Conservation (phyloP, 2,888 invertebrate species). For the Pristionchus fissidentatus region DNA sequence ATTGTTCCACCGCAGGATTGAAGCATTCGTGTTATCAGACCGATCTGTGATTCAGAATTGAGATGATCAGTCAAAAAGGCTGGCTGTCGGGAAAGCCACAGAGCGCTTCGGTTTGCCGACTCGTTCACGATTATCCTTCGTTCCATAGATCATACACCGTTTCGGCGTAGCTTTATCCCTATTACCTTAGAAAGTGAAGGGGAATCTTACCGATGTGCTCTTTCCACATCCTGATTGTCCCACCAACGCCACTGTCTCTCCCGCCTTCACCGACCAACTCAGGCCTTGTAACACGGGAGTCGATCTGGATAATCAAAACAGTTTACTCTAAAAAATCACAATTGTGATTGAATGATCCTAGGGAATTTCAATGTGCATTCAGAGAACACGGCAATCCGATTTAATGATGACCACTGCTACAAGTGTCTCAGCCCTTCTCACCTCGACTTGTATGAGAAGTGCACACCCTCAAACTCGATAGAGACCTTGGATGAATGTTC, state of each 20-base stretch:
- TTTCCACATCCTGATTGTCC: constrained; percentile 68
- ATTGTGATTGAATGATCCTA: neutral
- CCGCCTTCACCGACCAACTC: constrained; percentile 55
- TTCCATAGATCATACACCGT: no score
- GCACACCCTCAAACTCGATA: constrained; percentile 1
- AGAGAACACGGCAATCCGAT: neutral
- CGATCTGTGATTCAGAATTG: neutral
- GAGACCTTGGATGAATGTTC: neutral
- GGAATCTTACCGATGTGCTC: constrained; percentile 59
- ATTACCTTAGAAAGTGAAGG: neutral
- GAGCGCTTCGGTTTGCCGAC: no score
- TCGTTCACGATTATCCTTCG: no score
- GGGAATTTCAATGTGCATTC: neutral
- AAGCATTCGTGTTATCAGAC: constrained; percentile 29
- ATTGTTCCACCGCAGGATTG: constrained; percentile 8
- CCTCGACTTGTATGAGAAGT: constrained; percentile 36
- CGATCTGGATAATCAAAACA: constrained; percentile 13
- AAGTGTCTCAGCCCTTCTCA: neutral
- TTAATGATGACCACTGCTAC: neutral
- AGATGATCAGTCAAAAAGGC: neutral
- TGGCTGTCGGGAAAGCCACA: no score
- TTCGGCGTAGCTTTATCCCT: neutral
- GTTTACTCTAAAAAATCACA: neutral
- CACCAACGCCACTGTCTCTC: constrained; percentile 65
- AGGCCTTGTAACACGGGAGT: constrained; percentile 48